A percentile compares a stretch with the other conserved stretches of the same genome.
Evolutionary conservation across 2,888 invertebrate genomes (phyloP).

Genomic region (Galerucella nymphaeae): DNA sequence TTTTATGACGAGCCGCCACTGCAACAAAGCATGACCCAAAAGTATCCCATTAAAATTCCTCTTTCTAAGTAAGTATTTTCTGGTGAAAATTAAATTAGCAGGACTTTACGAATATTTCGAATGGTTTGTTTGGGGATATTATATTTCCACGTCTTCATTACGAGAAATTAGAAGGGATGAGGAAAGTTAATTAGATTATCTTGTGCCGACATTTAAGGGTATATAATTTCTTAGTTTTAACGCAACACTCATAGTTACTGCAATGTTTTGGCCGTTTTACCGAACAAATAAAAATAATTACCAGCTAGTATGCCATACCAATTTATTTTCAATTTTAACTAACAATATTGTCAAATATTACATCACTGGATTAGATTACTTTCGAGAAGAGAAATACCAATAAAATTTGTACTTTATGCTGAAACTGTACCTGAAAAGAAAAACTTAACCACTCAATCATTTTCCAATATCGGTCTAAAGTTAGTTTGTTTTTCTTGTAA

Average conservation of each 20-base stretch:
- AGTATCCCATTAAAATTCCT: slow-evolving; percentile 38
- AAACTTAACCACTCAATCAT: slow-evolving; percentile 14
- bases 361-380: background rate
- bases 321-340: too few species aligned
- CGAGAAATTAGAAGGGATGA: slow-evolving; percentile 23
- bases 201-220: slow-evolving; percentile 16
- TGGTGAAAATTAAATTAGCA: slow-evolving; percentile 38
- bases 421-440: slow-evolving; percentile 6
- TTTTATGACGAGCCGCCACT: slow-evolving; percentile 16
- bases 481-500: slow-evolving; percentile 10
- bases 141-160: slow-evolving; percentile 33
- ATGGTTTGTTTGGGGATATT: slow-evolving; percentile 32
- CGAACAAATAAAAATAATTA: background rate
- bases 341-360: too few species aligned
- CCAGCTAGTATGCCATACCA: too few species aligned
- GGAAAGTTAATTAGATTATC: slow-evolving; percentile 29
- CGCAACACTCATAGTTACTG: slow-evolving; percentile 15
- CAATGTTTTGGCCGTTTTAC: background rate
- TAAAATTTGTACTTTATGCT: slow-evolving; percentile 7
- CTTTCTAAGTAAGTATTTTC: slow-evolving; percentile 36
- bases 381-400: background rate
- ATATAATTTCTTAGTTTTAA: slow-evolving; percentile 30
- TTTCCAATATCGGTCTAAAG: slow-evolving; percentile 8
- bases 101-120: slow-evolving; percentile 37
- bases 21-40: slow-evolving; percentile 33